These are phyloP conservation scores for Jacana jacana DNA, from an alignment of 2,113 vertebrate genomes.

Conservation along the genomic window DNA sequence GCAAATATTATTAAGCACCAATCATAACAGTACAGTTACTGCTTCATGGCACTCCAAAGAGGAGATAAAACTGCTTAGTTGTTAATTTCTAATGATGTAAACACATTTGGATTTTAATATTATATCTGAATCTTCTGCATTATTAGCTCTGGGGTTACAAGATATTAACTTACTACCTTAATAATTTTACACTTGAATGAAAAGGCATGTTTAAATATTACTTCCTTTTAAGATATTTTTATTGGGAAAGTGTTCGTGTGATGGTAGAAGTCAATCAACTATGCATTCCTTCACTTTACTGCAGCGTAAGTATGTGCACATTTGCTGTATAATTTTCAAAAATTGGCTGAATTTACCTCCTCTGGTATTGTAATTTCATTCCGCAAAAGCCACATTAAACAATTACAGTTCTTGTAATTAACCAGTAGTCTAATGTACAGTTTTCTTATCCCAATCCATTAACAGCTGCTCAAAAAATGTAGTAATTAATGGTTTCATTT, in stretches of 20 bases:
- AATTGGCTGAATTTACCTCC: constrained; percentile 34
- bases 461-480: constrained; percentile 81
- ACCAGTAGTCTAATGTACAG: constrained; percentile 69
- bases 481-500: constrained; percentile 85
- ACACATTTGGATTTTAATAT: constrained; percentile 56
- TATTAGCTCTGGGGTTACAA: constrained; percentile 48
- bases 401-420: constrained; percentile 69
- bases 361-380: constrained; percentile 51
- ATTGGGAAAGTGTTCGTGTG: background rate
- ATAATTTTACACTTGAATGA: constrained; percentile 34
- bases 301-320: background rate
- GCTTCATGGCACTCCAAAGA: constrained; percentile 45
- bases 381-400: constrained; percentile 60
- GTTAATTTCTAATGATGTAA: constrained; percentile 63
- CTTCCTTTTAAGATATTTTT: background rate
- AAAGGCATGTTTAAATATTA: background rate
- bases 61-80: constrained; percentile 62
- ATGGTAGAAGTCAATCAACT: background rate
- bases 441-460: constrained; percentile 75
- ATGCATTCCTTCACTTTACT: background rate
- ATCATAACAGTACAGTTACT: constrained; percentile 49
- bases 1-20: constrained; percentile 63
- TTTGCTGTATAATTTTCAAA: constrained; percentile 1
- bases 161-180: constrained; percentile 9
- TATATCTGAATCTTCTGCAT: constrained; percentile 20